Evolutionary conservation across 1,140 invertebrate genomes (phyloP), one percentile per base, ranked within the genome.

Genomic region (Nasonia giraulti): DNA sequence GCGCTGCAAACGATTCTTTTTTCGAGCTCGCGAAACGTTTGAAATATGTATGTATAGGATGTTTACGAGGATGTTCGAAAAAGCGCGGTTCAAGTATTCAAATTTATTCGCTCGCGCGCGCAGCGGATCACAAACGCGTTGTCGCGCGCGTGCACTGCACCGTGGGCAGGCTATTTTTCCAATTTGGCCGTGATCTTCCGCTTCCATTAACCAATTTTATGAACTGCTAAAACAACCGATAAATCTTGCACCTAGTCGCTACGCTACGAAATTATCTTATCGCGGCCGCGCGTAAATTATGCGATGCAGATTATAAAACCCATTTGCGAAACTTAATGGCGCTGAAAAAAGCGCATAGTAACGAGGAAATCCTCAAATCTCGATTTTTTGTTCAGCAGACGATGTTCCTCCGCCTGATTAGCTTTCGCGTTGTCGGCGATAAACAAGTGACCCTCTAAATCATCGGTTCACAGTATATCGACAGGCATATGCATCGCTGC

Each of bases 211-310:
- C 10, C 2, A 14, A 79, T 68, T 68, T 68, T 23, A 66, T 68
- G 33, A 37, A 66, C 27, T 40, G n/a, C 20, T 40, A 40, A 79
- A 79, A 79, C 33, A 40, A 10, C 62, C 17, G 40, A 40, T 79
- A 79, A 68, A 79, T 79, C 20, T 68, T 33, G 27, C 31, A 79
- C 27, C 33, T 31, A 1, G 27, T 27, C 27, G 27, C 20, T 68
- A 44, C 10, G 20, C 11, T 68, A 27, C 27, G 20, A 78, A 78
- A 79, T 79, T 66, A 66, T 79, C 33, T 62, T 79, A 79, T 79
- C 55, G 31, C 55, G 14, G 5, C 10, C 3, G 66, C 4, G 33
- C 27, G 62, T 27, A 27, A 78, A 78, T 79, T 79, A 37, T 66
- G n/a, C 31, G 50, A 8, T 66, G 20, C 17, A 47, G 76, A 66